Conservation (phyloP, 2,113 vertebrate species). For the Trematocara zebra region DNA sequence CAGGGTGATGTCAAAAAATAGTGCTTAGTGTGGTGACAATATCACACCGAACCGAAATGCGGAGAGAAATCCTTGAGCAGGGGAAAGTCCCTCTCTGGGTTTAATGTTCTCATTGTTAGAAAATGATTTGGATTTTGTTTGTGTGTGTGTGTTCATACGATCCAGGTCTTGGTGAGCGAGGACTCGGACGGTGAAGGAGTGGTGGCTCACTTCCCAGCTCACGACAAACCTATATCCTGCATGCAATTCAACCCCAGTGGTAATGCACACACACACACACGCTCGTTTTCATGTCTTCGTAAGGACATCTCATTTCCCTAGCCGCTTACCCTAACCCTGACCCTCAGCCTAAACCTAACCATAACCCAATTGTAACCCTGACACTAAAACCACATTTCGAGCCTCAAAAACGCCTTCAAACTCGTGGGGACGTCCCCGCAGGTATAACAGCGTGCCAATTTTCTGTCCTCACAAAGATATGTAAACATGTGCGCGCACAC, state of each 20-base stretch:
- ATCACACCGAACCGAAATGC: slow-evolving; percentile 19
- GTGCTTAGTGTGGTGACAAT: slow-evolving; percentile 10
- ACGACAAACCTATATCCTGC: slow-evolving; percentile 97
- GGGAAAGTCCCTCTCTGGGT: slow-evolving; percentile 48
- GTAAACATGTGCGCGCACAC: not conserved
- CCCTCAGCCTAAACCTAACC: not conserved
- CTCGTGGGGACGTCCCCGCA: not conserved
- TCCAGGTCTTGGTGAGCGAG: slow-evolving; percentile 91
- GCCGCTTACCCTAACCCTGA: rapidly evolving
- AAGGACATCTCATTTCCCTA: not conserved
- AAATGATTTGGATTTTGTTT: slow-evolving; percentile 36
- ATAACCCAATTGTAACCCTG: not conserved
- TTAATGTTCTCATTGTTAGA: slow-evolving; percentile 51
- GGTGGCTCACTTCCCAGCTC: slow-evolving; percentile 97
- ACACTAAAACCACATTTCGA: not conserved
- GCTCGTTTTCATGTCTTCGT: not conserved
- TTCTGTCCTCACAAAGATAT: not conserved
- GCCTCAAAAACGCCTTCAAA: not conserved
- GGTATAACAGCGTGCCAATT: not conserved
- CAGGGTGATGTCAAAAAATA: slow-evolving; percentile 3
- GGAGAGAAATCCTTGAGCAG: slow-evolving; percentile 12
- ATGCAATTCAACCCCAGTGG: slow-evolving; percentile 98
- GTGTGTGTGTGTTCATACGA: not conserved
- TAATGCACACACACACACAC: slow-evolving; percentile 63
- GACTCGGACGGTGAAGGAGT: slow-evolving; percentile 92